Percentiles rank a stretch among this genome's conserved stretches.
Conservation (phyloP, 2,888 invertebrate genomes). For the Diabrotica balteata region DNA sequence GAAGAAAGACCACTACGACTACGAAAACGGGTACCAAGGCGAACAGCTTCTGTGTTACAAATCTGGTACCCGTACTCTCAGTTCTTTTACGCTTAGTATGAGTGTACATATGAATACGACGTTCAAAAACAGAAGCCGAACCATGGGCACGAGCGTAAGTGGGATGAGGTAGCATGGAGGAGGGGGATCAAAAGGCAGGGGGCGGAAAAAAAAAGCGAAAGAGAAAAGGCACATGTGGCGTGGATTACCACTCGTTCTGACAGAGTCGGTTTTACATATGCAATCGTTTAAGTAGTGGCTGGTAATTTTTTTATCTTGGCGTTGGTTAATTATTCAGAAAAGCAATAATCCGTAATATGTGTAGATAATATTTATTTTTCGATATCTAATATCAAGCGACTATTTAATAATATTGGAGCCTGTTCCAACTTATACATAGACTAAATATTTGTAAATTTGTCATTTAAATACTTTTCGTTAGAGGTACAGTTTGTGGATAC, state of each 20-base stretch:
- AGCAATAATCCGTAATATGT: too few species aligned
- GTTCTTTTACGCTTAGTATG: constrained; percentile 4
- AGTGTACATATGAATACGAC: constrained; percentile 19
- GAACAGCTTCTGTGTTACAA: constrained; percentile 41
- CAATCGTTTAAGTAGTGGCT: not conserved
- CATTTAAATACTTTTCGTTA: too few species aligned
- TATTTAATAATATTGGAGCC: too few species aligned
- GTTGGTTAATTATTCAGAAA: too few species aligned
- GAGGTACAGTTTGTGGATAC: too few species aligned
- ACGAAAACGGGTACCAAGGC: constrained; percentile 35
- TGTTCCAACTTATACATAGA: too few species aligned
- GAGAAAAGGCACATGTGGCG: constrained; percentile 31
- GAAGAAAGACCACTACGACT: constrained; percentile 14
- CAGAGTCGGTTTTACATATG: constrained; percentile 9
- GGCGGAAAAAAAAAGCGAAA: constrained; percentile 21
- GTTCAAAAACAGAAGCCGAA: constrained; percentile 38
- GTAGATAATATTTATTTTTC: too few species aligned
- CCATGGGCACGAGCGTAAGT: constrained; percentile 30
- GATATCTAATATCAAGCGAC: too few species aligned
- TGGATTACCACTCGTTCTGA: constrained; percentile 25
- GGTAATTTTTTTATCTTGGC: too few species aligned
- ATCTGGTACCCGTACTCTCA: constrained; percentile 28
- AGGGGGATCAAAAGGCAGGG: constrained; percentile 5
- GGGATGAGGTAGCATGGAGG: not conserved
- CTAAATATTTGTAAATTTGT: too few species aligned